Evolutionary conservation across 2,113 vertebrate species (phyloP).

Genomic region (Gila orcuttii): DNA sequence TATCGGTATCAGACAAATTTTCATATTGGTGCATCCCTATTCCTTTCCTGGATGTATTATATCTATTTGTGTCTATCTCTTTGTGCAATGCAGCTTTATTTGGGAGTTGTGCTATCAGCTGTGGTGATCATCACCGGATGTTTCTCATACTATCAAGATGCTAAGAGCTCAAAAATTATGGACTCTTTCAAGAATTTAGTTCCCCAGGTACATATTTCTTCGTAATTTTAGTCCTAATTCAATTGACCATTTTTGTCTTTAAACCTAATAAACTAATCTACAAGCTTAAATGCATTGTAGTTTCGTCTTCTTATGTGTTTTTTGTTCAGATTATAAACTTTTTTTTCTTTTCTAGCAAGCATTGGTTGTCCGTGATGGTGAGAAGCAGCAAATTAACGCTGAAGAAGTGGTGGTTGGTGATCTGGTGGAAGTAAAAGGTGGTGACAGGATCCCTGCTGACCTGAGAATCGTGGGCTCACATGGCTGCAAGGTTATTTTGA

Average conservation of each 20-base stretch:
- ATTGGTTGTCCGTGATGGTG: slow-evolving; percentile 79
- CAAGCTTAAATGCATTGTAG: not conserved
- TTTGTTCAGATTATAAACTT: not conserved
- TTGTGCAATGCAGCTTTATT: slow-evolving; percentile 69
- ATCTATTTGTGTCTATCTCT: not conserved
- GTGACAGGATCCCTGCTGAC: slow-evolving; percentile 81
- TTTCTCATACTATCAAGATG: slow-evolving; percentile 83
- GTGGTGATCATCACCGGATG: slow-evolving; percentile 80
- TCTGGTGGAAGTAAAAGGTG: slow-evolving; percentile 81
- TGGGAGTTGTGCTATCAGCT: slow-evolving; percentile 77
- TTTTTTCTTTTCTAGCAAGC: slow-evolving; percentile 74
- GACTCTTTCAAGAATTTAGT: slow-evolving; percentile 85
- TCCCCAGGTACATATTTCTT: slow-evolving; percentile 71
- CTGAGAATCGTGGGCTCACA: slow-evolving; percentile 79
- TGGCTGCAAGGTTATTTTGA: slow-evolving; percentile 74
- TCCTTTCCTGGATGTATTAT: not conserved
- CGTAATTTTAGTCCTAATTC: too few species aligned
- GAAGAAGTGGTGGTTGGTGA: slow-evolving; percentile 80
- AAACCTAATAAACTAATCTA: not conserved
- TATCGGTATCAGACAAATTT: too few species aligned
- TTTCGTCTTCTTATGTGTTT: not conserved
- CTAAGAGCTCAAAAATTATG: slow-evolving; percentile 85
- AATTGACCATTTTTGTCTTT: not conserved
- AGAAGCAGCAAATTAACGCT: slow-evolving; percentile 79
- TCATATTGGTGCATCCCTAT: too few species aligned